phyloP scores from a whole-genome alignment of 2,797 vertebrate species.

The Sebastes nivosus region DNA sequence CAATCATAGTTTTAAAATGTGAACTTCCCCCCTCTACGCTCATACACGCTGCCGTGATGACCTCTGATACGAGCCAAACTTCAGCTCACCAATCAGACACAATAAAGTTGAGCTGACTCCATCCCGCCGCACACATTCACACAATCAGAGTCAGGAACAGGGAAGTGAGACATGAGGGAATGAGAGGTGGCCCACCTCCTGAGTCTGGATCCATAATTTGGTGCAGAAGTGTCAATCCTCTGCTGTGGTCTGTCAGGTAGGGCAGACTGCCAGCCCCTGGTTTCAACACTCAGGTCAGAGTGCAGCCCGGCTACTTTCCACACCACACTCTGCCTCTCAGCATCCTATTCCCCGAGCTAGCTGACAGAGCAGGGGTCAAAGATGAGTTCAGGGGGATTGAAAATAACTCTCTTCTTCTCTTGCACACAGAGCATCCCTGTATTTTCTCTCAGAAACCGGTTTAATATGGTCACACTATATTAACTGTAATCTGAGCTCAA shows the following conservation, averaged over 20 bases:
- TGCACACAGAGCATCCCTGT: neutral
- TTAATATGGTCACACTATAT: neutral
- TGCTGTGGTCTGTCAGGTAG: conserved; percentile 32
- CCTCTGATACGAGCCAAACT: conserved; percentile 15
- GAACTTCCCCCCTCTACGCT: neutral
- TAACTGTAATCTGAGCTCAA: neutral
- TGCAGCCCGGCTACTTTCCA: conserved; percentile 57
- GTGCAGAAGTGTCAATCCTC: conserved; percentile 37
- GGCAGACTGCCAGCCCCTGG: conserved; percentile 13
- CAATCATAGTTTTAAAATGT: conserved; percentile 20
- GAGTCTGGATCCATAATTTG: conserved; percentile 52
- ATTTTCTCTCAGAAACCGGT: neutral
- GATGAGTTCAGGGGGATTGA: conserved; percentile 52
- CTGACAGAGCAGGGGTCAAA: conserved; percentile 46
- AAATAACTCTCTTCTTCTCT: conserved; percentile 44
- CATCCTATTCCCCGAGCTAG: conserved; percentile 14
- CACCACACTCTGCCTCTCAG: conserved; percentile 29
- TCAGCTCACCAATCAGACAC: conserved; percentile 17
- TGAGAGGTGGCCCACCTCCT: conserved; percentile 56
- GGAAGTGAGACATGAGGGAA: conserved; percentile 26
- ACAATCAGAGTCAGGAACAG: conserved; percentile 4
- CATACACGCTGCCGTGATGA: conserved; percentile 1
- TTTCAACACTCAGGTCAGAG: conserved; percentile 65
- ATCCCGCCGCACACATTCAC: neutral
- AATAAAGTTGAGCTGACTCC: conserved; percentile 26